Evolutionary conservation across 1,140 invertebrate genomes (phyloP).

Genomic region (Cylas formicarius): DNA sequence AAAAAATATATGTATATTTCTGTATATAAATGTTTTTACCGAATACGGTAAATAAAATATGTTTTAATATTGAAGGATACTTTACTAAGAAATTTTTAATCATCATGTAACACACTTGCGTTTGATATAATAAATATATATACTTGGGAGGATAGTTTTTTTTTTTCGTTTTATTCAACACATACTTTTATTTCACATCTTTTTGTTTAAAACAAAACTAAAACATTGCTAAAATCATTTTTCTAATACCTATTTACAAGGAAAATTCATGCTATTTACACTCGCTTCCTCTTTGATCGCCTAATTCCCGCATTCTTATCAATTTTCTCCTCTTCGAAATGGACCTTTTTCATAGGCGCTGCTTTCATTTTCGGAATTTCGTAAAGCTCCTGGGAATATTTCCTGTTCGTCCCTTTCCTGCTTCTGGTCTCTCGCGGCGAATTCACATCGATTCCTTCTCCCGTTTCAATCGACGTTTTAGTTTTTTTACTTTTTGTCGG

Average conservation of each 20-base stretch:
- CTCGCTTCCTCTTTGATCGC: not conserved
- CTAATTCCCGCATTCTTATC: conserved; percentile 4
- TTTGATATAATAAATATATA: no score
- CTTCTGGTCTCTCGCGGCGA: not conserved
- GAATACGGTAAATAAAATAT: no score
- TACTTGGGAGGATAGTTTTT: no score
- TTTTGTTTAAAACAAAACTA: not conserved
- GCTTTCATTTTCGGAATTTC: not conserved
- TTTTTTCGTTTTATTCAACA: conserved; percentile 1
- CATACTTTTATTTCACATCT: no score
- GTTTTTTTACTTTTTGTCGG: not conserved
- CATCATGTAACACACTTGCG: no score
- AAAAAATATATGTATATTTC: no score
- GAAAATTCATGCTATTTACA: not conserved
- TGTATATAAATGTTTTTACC: no score
- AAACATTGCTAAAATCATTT: not conserved
- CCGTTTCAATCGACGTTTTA: not conserved
- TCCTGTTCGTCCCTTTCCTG: conserved; percentile 4
- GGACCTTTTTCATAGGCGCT: conserved; percentile 2
- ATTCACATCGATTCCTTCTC: conserved; percentile 1
- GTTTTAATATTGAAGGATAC: no score
- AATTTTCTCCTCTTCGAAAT: conserved; percentile 5
- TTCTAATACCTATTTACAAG: not conserved
- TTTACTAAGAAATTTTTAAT: no score
- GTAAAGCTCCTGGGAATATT: conserved; percentile 2